Conservation (phyloP, 2,113 vertebrate genomes). For the Campylorhamphus procurvoides region DNA sequence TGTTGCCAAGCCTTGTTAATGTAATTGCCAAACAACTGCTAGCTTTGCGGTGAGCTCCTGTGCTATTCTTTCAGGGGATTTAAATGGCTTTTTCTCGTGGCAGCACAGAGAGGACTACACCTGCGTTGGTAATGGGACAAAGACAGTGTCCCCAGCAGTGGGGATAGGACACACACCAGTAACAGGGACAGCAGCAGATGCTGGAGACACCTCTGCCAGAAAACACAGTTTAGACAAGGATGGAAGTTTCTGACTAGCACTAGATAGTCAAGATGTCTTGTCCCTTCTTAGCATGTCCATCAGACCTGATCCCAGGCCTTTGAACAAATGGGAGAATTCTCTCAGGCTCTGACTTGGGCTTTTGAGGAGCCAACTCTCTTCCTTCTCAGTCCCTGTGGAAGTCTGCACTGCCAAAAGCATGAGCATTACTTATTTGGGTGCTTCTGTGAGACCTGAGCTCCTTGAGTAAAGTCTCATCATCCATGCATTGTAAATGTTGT, state of each 20-base stretch:
- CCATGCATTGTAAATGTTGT: neutral
- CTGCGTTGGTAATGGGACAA: neutral
- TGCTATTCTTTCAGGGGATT: slow-evolving; percentile 2
- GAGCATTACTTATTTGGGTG: neutral
- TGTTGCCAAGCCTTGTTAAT: neutral
- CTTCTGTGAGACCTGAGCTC: neutral
- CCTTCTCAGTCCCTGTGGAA: neutral
- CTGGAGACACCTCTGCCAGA: neutral
- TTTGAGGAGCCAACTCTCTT: neutral
- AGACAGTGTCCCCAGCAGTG: neutral
- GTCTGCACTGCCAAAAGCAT: neutral
- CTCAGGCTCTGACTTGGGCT: neutral
- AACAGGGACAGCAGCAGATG: neutral
- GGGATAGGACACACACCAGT: neutral
- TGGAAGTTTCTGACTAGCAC: neutral
- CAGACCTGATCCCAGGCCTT: neutral
- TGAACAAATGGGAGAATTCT: neutral
- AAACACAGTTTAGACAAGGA: neutral
- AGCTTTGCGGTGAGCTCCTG: slow-evolving; percentile 47
- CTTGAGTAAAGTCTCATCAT: neutral
- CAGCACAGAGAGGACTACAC: neutral
- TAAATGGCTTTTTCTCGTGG: slow-evolving; percentile 35
- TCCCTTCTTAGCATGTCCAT: neutral
- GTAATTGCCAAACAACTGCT: slow-evolving; percentile 15
- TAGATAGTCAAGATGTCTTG: neutral